Evolutionary conservation across 1,140 invertebrate genomes (phyloP), one percentile per base, ranked within the genome.

Genomic region (Solen grandis): DNA sequence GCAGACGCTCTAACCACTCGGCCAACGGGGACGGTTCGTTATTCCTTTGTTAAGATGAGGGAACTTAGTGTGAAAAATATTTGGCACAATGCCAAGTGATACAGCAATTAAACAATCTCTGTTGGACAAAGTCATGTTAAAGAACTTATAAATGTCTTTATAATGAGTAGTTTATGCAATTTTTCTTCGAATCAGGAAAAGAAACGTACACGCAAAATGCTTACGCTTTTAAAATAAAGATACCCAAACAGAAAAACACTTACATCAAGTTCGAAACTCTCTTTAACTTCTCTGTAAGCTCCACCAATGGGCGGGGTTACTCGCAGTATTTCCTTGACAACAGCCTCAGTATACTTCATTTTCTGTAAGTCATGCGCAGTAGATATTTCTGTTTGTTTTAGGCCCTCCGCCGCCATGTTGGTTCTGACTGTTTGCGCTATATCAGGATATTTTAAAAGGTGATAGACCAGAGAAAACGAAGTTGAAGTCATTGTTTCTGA

Each of bases 221-320:
- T n/a, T n/a, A n/a, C n/a, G n/a, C n/a, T n/a, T n/a, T n/a, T n/a
- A n/a, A n/a, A n/a, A n/a, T n/a, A n/a, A n/a, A n/a, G n/a, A n/a
- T n/a, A n/a, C n/a, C n/a, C n/a, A 41, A 14, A 31, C 14, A 38
- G 22, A 27, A 10, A 77, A 50, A 36, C 22, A 80, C 86, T 82
- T 78, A 90, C 88, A 46, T 83, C 86, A 57, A 90, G 55, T 54
- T 88, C 80, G 65, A 90, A 81, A n/a, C 86, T 83, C 38, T 84
- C 81, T 25, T 78, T 35, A 2, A 72, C 82, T 50, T 77, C 82
- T 38, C 88, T 55, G 73, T 83, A 90, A 19, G 72, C 80, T 0
- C 82, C 89, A 8, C 87, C 88, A 3, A 74, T 79, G 13, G 89
- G 89, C 2, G 89, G 87, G 54, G 41, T 65, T 36, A 88, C 14